These are phyloP conservation scores for Microcebus tavaratra DNA, from an alignment of 2,113 vertebrate genomes.

Conservation along the genomic window DNA sequence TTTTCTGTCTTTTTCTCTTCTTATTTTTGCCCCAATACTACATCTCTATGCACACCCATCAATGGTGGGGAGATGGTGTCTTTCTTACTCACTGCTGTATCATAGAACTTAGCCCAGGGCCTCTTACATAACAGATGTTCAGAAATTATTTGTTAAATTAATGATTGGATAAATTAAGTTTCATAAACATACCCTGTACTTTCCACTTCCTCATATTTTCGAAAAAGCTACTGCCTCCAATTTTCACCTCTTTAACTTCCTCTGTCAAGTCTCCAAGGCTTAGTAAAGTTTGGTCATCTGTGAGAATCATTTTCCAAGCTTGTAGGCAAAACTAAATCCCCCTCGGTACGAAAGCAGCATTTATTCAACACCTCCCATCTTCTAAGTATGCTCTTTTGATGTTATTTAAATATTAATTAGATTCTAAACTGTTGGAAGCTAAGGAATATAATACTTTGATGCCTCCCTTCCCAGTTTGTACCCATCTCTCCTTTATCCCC, in stretches of 20 bases:
- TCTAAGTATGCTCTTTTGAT: not conserved
- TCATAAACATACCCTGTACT: not conserved
- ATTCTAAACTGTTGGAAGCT: not conserved
- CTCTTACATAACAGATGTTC: not conserved
- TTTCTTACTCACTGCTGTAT: not conserved
- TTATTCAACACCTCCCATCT: not conserved
- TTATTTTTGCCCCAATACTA: not conserved
- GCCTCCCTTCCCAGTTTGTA: not conserved
- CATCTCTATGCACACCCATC: not conserved
- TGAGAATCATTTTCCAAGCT: not conserved
- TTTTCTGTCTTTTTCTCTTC: not conserved
- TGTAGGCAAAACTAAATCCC: constrained; percentile 19
- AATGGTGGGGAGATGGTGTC: not conserved
- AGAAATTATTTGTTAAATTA: constrained; percentile 17
- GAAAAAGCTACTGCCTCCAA: not conserved
- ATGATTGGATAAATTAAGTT: not conserved
- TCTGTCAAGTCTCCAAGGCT: constrained; percentile 3
- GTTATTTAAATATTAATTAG: not conserved
- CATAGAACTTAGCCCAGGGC: not conserved
- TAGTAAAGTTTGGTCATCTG: not conserved
- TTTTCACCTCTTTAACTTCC: not conserved
- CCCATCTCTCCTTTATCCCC: not conserved
- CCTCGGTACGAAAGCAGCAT: not conserved
- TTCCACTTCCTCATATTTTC: not conserved
- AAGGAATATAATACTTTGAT: not conserved